These are phyloP conservation scores for Anagyrus pseudococci DNA, from an alignment of 2,888 invertebrate genomes.

Conservation along the genomic window DNA sequence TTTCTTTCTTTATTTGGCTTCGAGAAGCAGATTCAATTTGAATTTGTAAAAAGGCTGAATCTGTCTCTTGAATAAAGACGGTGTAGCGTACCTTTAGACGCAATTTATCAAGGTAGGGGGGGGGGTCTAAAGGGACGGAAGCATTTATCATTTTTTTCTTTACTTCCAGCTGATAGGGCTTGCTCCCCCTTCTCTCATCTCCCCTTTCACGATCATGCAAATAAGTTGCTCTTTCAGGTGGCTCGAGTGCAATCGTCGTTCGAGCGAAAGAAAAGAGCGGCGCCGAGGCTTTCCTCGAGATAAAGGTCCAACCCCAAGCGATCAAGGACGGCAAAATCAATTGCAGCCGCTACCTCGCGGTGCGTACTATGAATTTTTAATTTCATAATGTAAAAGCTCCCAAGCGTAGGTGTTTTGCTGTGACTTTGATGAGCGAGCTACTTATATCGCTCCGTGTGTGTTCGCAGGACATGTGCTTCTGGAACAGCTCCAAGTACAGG, in stretches of 20 bases:
- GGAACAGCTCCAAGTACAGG: slow-evolving; percentile 53
- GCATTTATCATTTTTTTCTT: no score
- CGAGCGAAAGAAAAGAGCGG: slow-evolving; percentile 35
- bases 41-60: no score
- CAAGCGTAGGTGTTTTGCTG: no score
- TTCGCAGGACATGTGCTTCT: slow-evolving; percentile 58
- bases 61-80: no score
- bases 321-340: slow-evolving; percentile 45
- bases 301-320: slow-evolving; percentile 47
- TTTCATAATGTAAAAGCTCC: neutral
- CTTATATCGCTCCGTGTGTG: slow-evolving; percentile 24
- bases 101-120: no score
- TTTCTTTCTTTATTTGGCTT: no score
- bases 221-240: slow-evolving; percentile 23
- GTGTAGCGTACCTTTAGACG: no score
- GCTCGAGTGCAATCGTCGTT: slow-evolving; percentile 38
- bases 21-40: no score
- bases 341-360: slow-evolving; percentile 54
- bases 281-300: slow-evolving; percentile 51
- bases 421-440: slow-evolving; percentile 3
- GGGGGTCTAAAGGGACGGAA: no score
- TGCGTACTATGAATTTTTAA: slow-evolving; percentile 35
- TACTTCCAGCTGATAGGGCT: no score
- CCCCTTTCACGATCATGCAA: neutral
- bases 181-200: no score